Evolutionary conservation across 2,113 vertebrate genomes (phyloP).

Genomic region (Calidris pygmaea): DNA sequence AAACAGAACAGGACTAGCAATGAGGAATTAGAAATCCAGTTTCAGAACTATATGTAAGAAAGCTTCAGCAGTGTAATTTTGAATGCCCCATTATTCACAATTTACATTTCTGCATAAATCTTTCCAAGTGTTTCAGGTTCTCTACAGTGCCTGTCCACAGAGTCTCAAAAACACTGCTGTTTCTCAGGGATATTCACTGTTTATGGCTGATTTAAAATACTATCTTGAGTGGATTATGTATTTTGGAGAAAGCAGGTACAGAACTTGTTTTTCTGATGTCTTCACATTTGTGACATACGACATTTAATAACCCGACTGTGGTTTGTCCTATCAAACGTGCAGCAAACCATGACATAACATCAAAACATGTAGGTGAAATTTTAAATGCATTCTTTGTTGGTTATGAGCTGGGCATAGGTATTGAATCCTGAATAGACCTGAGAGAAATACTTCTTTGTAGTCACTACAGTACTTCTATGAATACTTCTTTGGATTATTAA

Average conservation of each 20-base stretch:
- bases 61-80: neutral
- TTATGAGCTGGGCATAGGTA: neutral
- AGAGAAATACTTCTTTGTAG: neutral
- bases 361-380: conserved; percentile 25
- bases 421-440: neutral
- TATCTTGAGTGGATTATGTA: neutral
- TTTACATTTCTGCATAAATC: neutral
- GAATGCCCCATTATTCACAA: fast-evolving
- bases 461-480: neutral
- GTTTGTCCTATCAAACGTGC: conserved; percentile 8
- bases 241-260: neutral
- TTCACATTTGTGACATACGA: neutral
- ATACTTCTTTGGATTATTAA: neutral
- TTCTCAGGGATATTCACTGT: neutral
- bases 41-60: neutral
- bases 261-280: neutral
- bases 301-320: conserved; percentile 32
- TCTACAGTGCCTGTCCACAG: neutral
- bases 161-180: neutral
- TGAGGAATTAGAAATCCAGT: neutral
- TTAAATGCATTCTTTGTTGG: neutral
- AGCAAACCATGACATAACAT: conserved; percentile 25
- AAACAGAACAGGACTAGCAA: neutral
- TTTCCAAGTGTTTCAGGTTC: neutral
- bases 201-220: neutral